A percentile compares a stretch with the other conserved stretches of the same genome.
Evolutionary conservation across 2,888 invertebrate genomes (phyloP).

Genomic region (Drosophila kuntzei): DNA sequence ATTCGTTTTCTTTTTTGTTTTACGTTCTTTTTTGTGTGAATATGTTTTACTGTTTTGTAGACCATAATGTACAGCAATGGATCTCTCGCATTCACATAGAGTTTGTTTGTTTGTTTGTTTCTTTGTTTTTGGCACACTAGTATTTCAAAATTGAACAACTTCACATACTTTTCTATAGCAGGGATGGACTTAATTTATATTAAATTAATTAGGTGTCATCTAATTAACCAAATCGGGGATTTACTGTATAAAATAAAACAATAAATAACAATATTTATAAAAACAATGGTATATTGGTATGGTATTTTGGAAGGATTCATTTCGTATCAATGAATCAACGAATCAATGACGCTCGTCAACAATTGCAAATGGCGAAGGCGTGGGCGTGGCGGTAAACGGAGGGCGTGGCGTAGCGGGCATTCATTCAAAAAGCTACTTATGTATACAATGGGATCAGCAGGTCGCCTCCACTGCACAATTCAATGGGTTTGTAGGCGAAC

Average conservation of each 20-base stretch:
- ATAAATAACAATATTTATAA: conserved; percentile 62
- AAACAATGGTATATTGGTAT: conserved; percentile 16
- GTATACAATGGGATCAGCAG: conserved; percentile 34
- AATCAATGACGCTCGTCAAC: conserved; percentile 35
- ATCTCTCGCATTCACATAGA: conserved; percentile 63
- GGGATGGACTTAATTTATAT: conserved; percentile 78
- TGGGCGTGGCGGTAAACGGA: conserved; percentile 2
- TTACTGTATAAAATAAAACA: conserved; percentile 77
- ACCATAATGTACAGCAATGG: conserved; percentile 77
- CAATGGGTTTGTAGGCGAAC: conserved; percentile 59
- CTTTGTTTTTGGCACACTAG: conserved; percentile 58
- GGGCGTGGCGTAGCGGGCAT: conserved; percentile 6
- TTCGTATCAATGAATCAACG: conserved; percentile 4
- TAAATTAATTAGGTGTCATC: conserved; percentile 75
- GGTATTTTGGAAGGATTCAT: conserved; percentile 20
- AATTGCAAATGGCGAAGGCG: conserved; percentile 42
- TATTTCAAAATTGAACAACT: conserved; percentile 71
- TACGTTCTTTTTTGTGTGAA: conserved; percentile 39
- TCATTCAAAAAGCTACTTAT: conserved; percentile 21
- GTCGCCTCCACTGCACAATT: conserved; percentile 56
- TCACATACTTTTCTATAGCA: conserved; percentile 78
- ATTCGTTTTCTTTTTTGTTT: conserved; percentile 31
- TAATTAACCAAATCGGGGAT: conserved; percentile 80
- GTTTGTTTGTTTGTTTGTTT: conserved; percentile 2
- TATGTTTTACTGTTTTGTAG: conserved; percentile 51